Base-by-base conservation (phyloP, 2,113 vertebrate species). In the Cairina moschata region DNA sequence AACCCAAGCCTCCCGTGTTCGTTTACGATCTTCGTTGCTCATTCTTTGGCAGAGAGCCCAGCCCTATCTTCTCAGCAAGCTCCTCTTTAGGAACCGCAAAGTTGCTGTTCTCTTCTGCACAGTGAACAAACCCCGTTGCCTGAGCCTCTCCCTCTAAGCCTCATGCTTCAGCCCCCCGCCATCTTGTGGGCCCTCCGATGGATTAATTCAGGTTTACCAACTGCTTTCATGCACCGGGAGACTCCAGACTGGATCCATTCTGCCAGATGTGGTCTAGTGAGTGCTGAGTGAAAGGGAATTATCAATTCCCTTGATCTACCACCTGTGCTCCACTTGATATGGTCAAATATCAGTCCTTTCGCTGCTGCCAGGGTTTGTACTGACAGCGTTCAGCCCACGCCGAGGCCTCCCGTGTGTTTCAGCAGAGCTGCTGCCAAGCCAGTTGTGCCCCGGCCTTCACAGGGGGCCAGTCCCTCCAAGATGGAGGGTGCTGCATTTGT, bases 261-360 rank as follows among this genome's bases (percentile, higher is more conserved):
- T 71, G 74, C 60, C 84, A 95, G 60, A 78, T 95, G 81, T 63
- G 67, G 36, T 89, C 46, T 86, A 81, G 55, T 46, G 56, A 87
- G 60, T 68, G 58, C 67, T 36, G 55, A 86, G 52, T 55, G 38
- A 88, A 88, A 77, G 0, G 1, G 14, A 87, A 32, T 78, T 62
- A 92, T 58, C 36, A 54, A 0, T 50, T 50, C n/a, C 58, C 78
- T 76, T 79, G 50, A 86, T 74, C 73, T 83, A 63, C 86, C 80
- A 54, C 83, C 80, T 96, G 83, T 74, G 73, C 63, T 74, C 11
- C 65, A 62, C 15, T 66, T 86, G 50, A 48, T 79, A 26, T 14
- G 52, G 25, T 46, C 60, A 40, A 12, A 40, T 40, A 5, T 40
- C 40, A 40, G 66, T 44, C 34, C 58, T 75, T 65, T 63, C n/a